Evolutionary conservation across 35 echinoderm and acorn worm genomes (phyloP), one percentile per base, ranked within the genome.

Genomic region (Diadema setosum): DNA sequence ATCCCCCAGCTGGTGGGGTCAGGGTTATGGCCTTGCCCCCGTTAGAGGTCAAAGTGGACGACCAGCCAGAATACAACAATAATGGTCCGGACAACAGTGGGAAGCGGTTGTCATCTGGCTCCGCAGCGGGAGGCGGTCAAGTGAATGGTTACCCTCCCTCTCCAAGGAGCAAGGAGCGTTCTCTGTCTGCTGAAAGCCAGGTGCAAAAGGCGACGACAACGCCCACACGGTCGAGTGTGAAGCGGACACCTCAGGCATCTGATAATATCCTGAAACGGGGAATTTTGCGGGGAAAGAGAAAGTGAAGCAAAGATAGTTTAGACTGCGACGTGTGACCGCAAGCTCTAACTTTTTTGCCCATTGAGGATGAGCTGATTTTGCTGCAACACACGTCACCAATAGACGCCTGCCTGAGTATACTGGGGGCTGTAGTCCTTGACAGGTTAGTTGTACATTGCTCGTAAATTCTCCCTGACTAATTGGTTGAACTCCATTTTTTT

Each of bases 251-350:
- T 41, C 73, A 78, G 37, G 7, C 73, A 35, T 6, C 36, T 15
- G 73, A 78, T 44, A 78, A 78, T 14, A 78, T 78, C 36, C 40
- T 78, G 26, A 78, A 78, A 20, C 73, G 73, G 5, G 73, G 73
- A 20, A 78, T 35, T 78, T n/a, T 78, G 25, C 36, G 73, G 25
- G 73, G 73, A 36, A 8, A 16, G 14, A 44, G 40, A 41, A 78
- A 44, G 73, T 78, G n/a, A n/a, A n/a, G n/a, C n/a, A n/a, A n/a
- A n/a, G n/a, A n/a, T n/a, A n/a, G n/a, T n/a, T n/a, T n/a, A n/a
- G n/a, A n/a, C n/a, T n/a, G n/a, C n/a, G n/a, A n/a, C n/a, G n/a
- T n/a, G n/a, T n/a, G n/a, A n/a, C n/a, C n/a, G n/a, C n/a, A n/a
- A n/a, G n/a, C n/a, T n/a, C n/a, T n/a, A n/a, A n/a, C n/a, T n/a